Evolutionary conservation across 2,888 invertebrate genomes (phyloP).

Genomic region (Caenorhabditis zanzibari): DNA sequence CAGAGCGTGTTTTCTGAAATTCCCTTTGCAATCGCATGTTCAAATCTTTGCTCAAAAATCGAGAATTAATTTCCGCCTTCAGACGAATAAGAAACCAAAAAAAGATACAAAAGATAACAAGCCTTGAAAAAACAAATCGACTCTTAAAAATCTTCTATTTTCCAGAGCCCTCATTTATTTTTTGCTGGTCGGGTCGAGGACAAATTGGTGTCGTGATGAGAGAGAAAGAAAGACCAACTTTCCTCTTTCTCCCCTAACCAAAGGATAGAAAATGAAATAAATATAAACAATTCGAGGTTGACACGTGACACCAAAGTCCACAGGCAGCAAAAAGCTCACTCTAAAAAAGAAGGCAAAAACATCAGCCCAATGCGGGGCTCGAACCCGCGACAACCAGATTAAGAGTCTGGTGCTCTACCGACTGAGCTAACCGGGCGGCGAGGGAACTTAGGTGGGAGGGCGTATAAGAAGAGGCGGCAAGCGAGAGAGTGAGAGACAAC

Average conservation of each 20-base stretch:
- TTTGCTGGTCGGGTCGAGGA: background rate
- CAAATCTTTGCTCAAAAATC: background rate
- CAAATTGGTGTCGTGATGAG: slow-evolving; percentile 34
- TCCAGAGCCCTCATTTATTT: slow-evolving; percentile 3
- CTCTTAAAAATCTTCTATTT: background rate
- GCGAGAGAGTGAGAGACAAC: slow-evolving; percentile 1
- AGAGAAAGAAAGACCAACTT: slow-evolving; percentile 9
- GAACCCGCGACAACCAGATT: slow-evolving; percentile 83
- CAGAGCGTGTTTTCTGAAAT: background rate
- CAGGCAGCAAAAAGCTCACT: background rate
- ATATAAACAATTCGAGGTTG: slow-evolving; percentile 45
- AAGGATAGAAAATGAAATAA: slow-evolving; percentile 29
- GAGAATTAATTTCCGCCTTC: background rate
- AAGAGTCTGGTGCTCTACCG: slow-evolving; percentile 83
- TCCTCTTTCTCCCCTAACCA: background rate
- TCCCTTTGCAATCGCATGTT: background rate
- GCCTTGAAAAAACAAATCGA: slow-evolving; percentile 10
- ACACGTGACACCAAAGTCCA: slow-evolving; percentile 46
- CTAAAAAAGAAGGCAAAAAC: no score
- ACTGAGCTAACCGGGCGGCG: slow-evolving; percentile 82
- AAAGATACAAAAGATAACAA: background rate
- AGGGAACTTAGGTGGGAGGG: background rate
- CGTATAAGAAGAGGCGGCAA: background rate
- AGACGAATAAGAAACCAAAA: background rate
- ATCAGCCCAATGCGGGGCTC: slow-evolving; percentile 80